Conservation (phyloP, 2,113 vertebrate genomes). For the Microcebus murinus region DNA sequence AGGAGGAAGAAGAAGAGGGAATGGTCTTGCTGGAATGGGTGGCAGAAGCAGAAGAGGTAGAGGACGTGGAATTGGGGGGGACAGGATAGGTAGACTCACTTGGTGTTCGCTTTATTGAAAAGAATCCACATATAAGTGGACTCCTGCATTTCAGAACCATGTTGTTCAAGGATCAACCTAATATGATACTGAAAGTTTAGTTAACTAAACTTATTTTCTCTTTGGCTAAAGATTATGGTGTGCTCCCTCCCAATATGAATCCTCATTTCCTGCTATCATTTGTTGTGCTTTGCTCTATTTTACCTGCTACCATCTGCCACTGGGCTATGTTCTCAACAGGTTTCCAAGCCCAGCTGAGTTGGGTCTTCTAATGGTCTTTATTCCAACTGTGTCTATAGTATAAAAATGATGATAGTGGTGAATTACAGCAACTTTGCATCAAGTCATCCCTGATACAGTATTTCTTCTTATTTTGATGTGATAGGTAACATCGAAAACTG, state of each 20-base stretch:
- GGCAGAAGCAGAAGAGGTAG: neutral
- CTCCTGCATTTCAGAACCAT: neutral
- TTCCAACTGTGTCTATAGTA: neutral
- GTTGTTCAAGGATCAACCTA: neutral
- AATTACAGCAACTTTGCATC: neutral
- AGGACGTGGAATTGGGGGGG: neutral
- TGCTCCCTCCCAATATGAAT: neutral
- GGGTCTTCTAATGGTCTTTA: slow-evolving; percentile 43
- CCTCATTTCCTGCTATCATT: slow-evolving; percentile 31
- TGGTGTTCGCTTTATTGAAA: neutral
- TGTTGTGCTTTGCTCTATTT: slow-evolving; percentile 35
- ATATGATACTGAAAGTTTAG: neutral
- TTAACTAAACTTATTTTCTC: slow-evolving; percentile 47
- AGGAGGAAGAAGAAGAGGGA: neutral
- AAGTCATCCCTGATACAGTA: neutral
- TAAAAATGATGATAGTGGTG: neutral
- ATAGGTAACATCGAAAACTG: neutral
- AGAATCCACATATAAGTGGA: neutral
- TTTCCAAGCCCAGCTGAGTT: slow-evolving; percentile 44
- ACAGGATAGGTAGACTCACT: neutral
- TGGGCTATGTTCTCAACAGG: slow-evolving; percentile 4
- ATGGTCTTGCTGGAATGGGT: neutral
- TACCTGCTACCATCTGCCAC: slow-evolving; percentile 50
- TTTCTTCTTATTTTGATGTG: neutral
- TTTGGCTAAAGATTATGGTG: slow-evolving; percentile 15